Base-by-base conservation (phyloP, 2,888 invertebrate genomes). In the Scaptodrosophila latifasciaeformis region DNA sequence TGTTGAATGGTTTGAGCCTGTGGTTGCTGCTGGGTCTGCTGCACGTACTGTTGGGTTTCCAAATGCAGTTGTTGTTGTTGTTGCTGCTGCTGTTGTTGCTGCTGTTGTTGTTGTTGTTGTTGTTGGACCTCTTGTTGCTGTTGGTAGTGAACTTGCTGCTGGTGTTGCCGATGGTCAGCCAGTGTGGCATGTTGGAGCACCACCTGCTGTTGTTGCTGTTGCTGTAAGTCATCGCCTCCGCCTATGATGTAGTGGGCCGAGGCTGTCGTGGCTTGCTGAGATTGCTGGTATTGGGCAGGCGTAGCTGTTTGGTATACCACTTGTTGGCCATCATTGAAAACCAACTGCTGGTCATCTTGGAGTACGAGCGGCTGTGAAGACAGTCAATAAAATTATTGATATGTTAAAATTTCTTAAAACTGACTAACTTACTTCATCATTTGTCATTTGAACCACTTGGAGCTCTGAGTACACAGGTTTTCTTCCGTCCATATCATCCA, bases 391-490 rank as follows among this genome's bases (percentile, higher is more conserved):
- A 29, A 24, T 18, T 18, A 27, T 12, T 30, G 18, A 45, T 43
- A 31, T 18, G 6, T 31, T 2, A 21, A 47, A 10, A 43, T 43
- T 12, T n/a, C 2, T 12, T 12, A 3, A 15, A 15, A 66, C 31
- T 12, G 59, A 65, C 84, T 83, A 70, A 83, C 83, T 55, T 37
- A 83, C 82, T 61, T 86, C 85, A 34, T 85, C 84, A 54, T 82
- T 79, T 17, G 82, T 81, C 39, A 86, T 80, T 62, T 84, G 82
- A 29, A 86, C 82, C 1, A 85, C 82, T 65, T 86, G 86, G 49
- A 86, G 68, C 81, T 90, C 91, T 61, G 90, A 89, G 83, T 90
- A 91, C 81, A 89, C 90, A 80, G 90, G 89, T 84, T 90, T 90
- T 62, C 90, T 82, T n/a, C n/a, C n/a, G 69, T 91, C 90, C 61